These are phyloP conservation scores for Tapera naevia DNA, from an alignment of 2,797 vertebrate species.

Conservation along the genomic window DNA sequence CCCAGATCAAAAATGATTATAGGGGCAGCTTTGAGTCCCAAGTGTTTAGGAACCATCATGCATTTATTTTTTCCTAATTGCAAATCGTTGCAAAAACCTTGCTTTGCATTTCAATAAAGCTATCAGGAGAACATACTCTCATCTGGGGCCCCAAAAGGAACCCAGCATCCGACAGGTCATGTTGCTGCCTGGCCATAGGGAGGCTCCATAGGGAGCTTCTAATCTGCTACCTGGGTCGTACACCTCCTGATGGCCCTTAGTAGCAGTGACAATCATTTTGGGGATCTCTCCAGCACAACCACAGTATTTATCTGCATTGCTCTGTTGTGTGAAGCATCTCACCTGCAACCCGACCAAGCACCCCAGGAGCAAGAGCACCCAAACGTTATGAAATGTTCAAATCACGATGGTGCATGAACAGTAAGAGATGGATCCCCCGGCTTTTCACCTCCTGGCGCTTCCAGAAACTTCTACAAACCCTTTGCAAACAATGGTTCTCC, in stretches of 20 bases:
- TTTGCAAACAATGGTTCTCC: background rate
- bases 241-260: background rate
- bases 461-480: background rate
- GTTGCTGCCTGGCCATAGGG: rapidly evolving
- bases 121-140: background rate
- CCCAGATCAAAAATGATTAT: rapidly evolving
- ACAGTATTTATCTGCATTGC: background rate
- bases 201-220: background rate
- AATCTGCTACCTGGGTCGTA: background rate
- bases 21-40: background rate
- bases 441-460: background rate
- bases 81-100: background rate
- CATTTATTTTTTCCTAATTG: background rate
- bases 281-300: background rate
- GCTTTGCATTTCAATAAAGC: background rate
- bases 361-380: background rate
- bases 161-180: background rate
- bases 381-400: background rate
- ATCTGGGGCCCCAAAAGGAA: background rate
- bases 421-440: background rate
- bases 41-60: background rate
- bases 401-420: background rate
- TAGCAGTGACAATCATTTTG: background rate
- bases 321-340: too few relatives aligned
- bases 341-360: rapidly evolving